Evolutionary conservation across 2,888 invertebrate species (phyloP).

Genomic region (Agonopterix heracliana): DNA sequence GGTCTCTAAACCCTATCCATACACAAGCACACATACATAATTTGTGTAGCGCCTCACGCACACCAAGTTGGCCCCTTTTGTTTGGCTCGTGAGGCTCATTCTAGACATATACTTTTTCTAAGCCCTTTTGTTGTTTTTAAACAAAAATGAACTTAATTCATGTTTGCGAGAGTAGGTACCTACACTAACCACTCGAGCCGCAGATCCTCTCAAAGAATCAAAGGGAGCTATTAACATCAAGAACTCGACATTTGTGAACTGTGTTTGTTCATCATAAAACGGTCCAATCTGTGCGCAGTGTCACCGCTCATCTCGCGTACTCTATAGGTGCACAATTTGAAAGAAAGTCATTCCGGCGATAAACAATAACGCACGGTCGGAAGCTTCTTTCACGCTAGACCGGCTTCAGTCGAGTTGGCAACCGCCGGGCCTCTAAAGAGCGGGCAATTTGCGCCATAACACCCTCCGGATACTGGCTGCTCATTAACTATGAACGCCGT

Average conservation of each 20-base stretch:
- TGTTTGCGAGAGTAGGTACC: too few species aligned
- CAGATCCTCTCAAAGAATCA: constrained; percentile 18
- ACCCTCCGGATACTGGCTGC: constrained; percentile 67
- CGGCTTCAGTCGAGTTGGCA: constrained; percentile 52
- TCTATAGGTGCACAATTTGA: constrained; percentile 38
- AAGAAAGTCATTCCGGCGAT: constrained; percentile 64
- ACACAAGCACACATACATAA: too few species aligned
- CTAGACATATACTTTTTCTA: too few species aligned
- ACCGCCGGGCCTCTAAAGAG: constrained; percentile 54
- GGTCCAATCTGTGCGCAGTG: constrained; percentile 35
- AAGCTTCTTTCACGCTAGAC: constrained; percentile 60
- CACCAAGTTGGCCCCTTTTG: too few species aligned
- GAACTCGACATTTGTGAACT: constrained; percentile 34
- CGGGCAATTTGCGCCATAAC: constrained; percentile 66
- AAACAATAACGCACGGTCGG: constrained; percentile 68
- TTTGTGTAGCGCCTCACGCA: too few species aligned
- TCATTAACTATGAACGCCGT: constrained; percentile 74
- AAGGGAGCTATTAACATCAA: constrained; percentile 33
- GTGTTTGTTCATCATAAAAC: constrained; percentile 24
- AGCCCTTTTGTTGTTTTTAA: too few species aligned
- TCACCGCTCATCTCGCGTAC: constrained; percentile 30
- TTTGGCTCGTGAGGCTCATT: too few species aligned
- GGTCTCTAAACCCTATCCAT: too few species aligned
- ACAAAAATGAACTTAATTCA: too few species aligned
- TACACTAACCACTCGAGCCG: too few species aligned